phyloP scores from a whole-genome alignment of 2,113 vertebrate species.

The Orcinus orca region DNA sequence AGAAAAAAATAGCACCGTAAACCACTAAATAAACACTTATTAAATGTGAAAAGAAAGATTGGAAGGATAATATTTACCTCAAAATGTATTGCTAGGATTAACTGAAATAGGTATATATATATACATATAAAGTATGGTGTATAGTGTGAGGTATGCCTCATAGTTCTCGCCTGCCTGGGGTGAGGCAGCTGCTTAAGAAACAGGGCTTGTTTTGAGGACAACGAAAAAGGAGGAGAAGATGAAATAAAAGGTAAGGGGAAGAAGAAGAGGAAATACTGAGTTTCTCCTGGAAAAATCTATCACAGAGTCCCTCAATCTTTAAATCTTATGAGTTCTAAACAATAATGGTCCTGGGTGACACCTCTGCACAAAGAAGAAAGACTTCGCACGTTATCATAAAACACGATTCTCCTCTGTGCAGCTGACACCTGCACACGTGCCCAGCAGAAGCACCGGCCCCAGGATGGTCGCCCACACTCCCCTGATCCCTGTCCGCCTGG shows the following conservation, averaged over 20 bases:
- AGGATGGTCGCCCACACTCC: neutral
- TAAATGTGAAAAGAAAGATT: neutral
- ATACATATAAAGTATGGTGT: neutral
- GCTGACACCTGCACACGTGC: neutral
- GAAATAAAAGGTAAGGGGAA: neutral
- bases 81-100: neutral
- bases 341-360: neutral
- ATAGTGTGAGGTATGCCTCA: neutral
- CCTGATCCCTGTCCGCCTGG: neutral
- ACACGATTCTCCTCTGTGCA: slow-evolving; percentile 7
- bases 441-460: neutral
- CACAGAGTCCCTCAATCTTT: neutral
- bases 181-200: neutral
- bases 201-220: neutral
- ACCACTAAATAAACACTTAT: neutral
- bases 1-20: neutral
- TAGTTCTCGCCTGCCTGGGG: accelerated
- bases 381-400: slow-evolving; percentile 14
- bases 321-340: neutral
- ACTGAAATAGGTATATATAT: no score
- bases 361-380: neutral
- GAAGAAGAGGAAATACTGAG: neutral
- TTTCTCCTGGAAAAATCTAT: neutral
- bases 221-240: neutral
- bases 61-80: neutral